Evolutionary conservation across 2,888 invertebrate species (phyloP).

Genomic region (Drosophila mimica): DNA sequence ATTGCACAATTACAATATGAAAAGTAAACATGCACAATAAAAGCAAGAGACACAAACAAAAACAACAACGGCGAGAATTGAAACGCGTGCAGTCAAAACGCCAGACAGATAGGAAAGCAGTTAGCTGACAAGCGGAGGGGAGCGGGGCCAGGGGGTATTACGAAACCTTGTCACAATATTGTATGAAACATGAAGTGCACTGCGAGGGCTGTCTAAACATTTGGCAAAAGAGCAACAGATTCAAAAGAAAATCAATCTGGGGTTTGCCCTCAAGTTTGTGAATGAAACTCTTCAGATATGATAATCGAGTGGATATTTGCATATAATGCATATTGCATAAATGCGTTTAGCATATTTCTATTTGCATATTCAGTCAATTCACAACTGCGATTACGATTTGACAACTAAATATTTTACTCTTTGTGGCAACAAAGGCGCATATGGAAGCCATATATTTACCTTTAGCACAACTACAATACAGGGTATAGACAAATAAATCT

Average conservation of each 20-base stretch:
- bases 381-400: neutral
- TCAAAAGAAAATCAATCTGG: neutral
- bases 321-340: neutral
- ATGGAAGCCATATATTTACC: neutral
- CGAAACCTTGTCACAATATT: constrained; percentile 31
- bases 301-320: neutral
- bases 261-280: neutral
- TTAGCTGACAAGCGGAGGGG: neutral
- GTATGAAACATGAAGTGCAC: constrained; percentile 25
- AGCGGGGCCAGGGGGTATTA: constrained; percentile 7
- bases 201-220: constrained; percentile 30
- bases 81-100: constrained; percentile 43
- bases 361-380: neutral
- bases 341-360: neutral
- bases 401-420: too few species aligned
- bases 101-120: constrained; percentile 32
- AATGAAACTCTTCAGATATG: neutral
- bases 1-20: constrained; percentile 49
- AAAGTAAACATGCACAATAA: constrained; percentile 46
- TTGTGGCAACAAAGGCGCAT: neutral
- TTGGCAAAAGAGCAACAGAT: neutral
- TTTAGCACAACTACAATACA: neutral
- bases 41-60: constrained; percentile 36
- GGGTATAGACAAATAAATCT: neutral
- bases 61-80: constrained; percentile 20